Percentiles rank a stretch among this genome's conserved stretches.
These are phyloP conservation scores for Sisyra nigra DNA, from an alignment of 2,888 invertebrate genomes.

Conservation along the genomic window DNA sequence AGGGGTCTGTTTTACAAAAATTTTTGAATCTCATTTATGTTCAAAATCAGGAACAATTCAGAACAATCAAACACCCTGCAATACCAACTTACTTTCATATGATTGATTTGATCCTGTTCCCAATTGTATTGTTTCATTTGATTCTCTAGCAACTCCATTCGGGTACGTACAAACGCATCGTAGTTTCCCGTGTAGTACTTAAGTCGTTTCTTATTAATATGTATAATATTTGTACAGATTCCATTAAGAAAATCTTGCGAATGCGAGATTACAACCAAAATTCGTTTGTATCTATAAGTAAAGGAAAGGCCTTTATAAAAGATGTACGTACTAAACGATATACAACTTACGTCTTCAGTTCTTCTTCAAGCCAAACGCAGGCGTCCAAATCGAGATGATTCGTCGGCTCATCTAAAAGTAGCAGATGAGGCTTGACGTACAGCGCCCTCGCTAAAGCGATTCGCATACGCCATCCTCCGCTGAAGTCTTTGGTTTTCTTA, in stretches of 20 bases:
- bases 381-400: conserved; percentile 98
- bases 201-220: conserved; percentile 82
- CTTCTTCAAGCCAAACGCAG: conserved; percentile 98
- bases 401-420: conserved; percentile 95
- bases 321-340: conserved; percentile 3
- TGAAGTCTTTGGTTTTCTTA: conserved; percentile 74
- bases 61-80: too few species aligned
- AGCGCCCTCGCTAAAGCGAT: conserved; percentile 93
- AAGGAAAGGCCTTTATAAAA: conserved; percentile 2
- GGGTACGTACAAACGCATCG: conserved; percentile 87
- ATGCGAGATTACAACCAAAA: conserved; percentile 94
- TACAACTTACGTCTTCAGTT: conserved; percentile 63
- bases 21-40: too few species aligned
- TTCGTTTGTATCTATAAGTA: conserved; percentile 69
- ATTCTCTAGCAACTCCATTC: conserved; percentile 89
- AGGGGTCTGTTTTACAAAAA: too few species aligned
- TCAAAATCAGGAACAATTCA: too few species aligned
- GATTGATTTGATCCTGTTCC: conserved; percentile 98
- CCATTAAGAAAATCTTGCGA: conserved; percentile 99
- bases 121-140: conserved; percentile 99
- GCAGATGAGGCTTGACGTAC: conserved; percentile 92
- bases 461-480: conserved; percentile 97
- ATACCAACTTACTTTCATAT: conserved; percentile 94
- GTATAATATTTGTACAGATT: conserved; percentile 91
- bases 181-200: conserved; percentile 96